Conservation (phyloP, 2,797 vertebrate genomes). For the Arctocebus calabarensis region DNA sequence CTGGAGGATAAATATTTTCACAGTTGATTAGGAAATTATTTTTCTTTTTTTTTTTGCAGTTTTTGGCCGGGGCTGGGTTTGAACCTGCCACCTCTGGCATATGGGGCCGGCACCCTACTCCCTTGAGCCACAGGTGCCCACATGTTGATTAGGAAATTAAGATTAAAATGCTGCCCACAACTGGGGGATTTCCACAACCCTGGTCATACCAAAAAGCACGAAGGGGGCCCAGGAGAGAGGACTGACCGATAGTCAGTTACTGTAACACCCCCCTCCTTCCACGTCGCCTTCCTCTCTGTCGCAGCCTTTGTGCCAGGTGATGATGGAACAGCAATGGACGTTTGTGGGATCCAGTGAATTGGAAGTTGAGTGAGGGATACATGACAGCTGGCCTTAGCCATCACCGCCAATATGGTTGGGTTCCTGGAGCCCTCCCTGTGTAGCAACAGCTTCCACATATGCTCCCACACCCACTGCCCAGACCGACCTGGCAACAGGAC, state of each 20-base stretch:
- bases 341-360: neutral
- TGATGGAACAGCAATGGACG: neutral
- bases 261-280: neutral
- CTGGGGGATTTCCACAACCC: neutral
- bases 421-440: neutral
- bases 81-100: no score
- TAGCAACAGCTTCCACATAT: neutral
- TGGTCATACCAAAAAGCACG: neutral
- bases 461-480: neutral
- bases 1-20: neutral
- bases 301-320: neutral
- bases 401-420: neutral
- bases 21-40: neutral
- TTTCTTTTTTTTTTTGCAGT: no score
- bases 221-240: neutral
- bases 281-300: neutral
- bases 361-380: neutral
- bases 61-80: no score
- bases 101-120: no score
- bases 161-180: neutral
- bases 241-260: neutral
- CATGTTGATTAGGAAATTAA: neutral
- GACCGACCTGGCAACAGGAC: neutral
- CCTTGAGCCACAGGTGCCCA: no score
- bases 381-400: neutral